Base-by-base conservation (phyloP, 2,113 vertebrate genomes). In the Laterallus jamaicensis region DNA sequence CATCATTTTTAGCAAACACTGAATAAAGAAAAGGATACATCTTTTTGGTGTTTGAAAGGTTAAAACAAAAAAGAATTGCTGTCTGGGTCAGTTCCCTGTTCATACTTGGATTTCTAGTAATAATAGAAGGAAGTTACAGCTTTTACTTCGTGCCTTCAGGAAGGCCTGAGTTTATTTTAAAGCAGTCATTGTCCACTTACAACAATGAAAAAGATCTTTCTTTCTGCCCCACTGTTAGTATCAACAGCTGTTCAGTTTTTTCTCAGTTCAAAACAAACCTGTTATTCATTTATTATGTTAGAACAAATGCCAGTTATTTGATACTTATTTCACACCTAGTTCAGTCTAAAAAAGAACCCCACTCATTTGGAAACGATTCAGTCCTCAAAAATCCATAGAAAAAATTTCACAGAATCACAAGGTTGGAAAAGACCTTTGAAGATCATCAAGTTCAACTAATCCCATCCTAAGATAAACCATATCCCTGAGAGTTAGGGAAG, bases 81-180 rank as follows among this genome's bases (percentile, higher is more conserved):
- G 44, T 59, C 55, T 92, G 31, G 24, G 42, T 59, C 59, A 87
- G 73, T 50, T 54, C 14, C 28, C 69, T 49, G 37, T 93, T 85
- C 79, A 44, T 71, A 29, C 62, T 91, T 73, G 49, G 37, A 82
- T 94, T 68, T 91, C 44, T 80, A 63, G 67, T 35, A 73, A 62
- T 83, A 82, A 93, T 63, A 95, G 40, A 58, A 96, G 60, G 86
- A 78, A 92, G 49, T 84, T 77, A 81, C 3, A 80, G 52, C 24
- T 79, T 93, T 93, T 56, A 86, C 40, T 84, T 64, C 73, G 54
- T 40, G 44, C 74, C 62, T 96, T 83, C 44, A 63, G 55, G 59
- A 55, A 80, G 83, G 42, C 77, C 42, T 42, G 52, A 90, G 44
- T 94, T 82, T 66, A 77, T 86, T 88, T 94, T 60, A 96, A 85